Evolutionary conservation across 2,888 invertebrate species (phyloP).

Genomic region (Gibbula magus): DNA sequence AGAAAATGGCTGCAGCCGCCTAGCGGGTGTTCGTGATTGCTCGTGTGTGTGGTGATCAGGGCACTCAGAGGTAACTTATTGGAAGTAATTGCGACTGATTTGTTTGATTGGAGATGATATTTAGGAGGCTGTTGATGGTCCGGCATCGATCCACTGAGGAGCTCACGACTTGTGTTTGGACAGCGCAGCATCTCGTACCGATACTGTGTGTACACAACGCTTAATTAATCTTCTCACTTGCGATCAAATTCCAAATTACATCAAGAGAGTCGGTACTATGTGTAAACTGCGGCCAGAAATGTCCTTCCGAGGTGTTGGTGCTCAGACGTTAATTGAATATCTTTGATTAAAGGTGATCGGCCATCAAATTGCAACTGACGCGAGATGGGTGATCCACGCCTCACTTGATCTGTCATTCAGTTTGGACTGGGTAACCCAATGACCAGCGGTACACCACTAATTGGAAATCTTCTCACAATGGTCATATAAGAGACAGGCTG

Average conservation of each 20-base stretch:
- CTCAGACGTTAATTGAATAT: too few species aligned
- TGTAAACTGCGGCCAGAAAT: neutral
- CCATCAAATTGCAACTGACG: too few species aligned
- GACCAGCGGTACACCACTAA: too few species aligned
- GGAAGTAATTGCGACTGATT: conserved; percentile 11
- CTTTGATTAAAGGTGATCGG: too few species aligned
- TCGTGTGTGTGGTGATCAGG: conserved; percentile 1
- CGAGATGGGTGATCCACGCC: too few species aligned
- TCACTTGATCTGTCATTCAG: too few species aligned
- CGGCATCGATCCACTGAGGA: neutral
- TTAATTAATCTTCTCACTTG: conserved; percentile 5
- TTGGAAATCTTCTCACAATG: too few species aligned
- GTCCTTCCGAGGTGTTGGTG: too few species aligned
- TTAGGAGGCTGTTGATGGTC: conserved; percentile 15
- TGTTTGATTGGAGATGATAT: conserved; percentile 6
- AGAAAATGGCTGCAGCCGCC: neutral
- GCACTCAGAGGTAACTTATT: neutral
- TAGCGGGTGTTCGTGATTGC: neutral
- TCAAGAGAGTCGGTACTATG: neutral
- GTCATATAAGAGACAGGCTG: too few species aligned
- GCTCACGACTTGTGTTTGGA: neutral
- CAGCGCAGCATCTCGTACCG: neutral
- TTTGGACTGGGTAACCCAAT: too few species aligned
- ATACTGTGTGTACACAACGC: neutral
- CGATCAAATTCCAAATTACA: neutral